Evolutionary conservation across 2,113 vertebrate genomes (phyloP), one percentile per base, ranked within the genome.

Genomic region (Labeo rohita): DNA sequence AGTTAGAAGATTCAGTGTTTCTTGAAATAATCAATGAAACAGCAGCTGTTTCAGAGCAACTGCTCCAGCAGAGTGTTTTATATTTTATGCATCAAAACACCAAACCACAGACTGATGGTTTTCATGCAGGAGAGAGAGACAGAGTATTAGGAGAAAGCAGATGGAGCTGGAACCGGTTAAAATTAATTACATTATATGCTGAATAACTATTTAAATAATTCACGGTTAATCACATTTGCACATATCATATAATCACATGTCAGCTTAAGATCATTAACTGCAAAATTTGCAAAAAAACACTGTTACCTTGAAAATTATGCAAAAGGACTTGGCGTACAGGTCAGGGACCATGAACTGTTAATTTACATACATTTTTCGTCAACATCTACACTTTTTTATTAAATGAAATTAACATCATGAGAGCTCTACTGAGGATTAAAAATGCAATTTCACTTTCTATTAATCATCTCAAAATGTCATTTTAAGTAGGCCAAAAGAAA

Each of bases 1-100:
- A 45, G 68, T 72, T 21, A 36, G 45, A 74, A 74, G 72, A 74
- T 49, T 74, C 72, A 49, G 21, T 6, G 72, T 75, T 75, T 75
- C 72, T 49, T 28, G 45, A 75, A 75, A 75, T 50, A 75, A 23
- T 75, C 72, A 75, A 49, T 75, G 72, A 75, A 49, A 28, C 11
- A 28, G 72, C 72, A 23, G 72, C 21, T 49, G 72, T 74, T 45
- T 43, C 68, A 45, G 16, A 1, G 16, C 68, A 21, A 2, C 43
- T 18, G 2, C 18, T n/a, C 18, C 39, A 10, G 21, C 39, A 45
- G 8, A 10, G 39, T 21, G 68, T n/a, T 72, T 72, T 50, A 49
- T 11, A 15, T 75, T 49, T 75, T 15, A 75, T 28, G n/a, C 45
- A 23, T 75, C 72, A 75, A 45, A 72, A 49, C n/a, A 50, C 6